Percentiles rank a stretch among this genome's conserved stretches.
Evolutionary conservation across 1,140 invertebrate genomes (phyloP).

Genomic region (Glossosoma conforme): DNA sequence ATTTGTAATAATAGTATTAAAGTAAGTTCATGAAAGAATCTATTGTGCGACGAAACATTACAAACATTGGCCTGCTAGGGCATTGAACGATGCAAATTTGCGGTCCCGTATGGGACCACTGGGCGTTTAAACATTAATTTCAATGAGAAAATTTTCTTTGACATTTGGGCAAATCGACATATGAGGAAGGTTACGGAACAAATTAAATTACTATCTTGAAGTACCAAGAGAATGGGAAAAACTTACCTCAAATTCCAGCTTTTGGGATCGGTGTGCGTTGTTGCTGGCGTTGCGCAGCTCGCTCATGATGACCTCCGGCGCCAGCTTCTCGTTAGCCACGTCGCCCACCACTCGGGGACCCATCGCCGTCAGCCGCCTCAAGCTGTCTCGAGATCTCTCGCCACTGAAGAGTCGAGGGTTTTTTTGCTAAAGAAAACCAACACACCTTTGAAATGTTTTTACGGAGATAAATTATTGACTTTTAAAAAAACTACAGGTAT

Average conservation of each 20-base stretch:
- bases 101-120: no score
- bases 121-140: background rate
- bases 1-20: no score
- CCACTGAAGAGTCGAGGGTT: conserved; percentile 18
- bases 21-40: no score
- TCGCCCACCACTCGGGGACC: conserved; percentile 20
- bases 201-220: no score
- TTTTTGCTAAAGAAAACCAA: conserved; percentile 2
- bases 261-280: conserved; percentile 15
- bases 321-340: conserved; percentile 10
- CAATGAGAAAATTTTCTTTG: background rate
- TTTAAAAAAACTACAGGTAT: no score
- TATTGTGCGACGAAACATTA: background rate
- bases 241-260: conserved; percentile 16
- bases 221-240: no score
- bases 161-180: background rate
- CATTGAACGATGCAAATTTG: background rate
- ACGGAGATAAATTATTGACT: no score
- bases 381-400: conserved; percentile 15
- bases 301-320: conserved; percentile 10
- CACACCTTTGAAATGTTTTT: no score
- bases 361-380: conserved; percentile 13
- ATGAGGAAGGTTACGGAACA: background rate
- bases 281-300: conserved; percentile 8
- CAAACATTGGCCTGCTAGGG: background rate